phyloP scores from a whole-genome alignment of 2,797 vertebrate genomes.

The Moxostoma hubbsi region DNA sequence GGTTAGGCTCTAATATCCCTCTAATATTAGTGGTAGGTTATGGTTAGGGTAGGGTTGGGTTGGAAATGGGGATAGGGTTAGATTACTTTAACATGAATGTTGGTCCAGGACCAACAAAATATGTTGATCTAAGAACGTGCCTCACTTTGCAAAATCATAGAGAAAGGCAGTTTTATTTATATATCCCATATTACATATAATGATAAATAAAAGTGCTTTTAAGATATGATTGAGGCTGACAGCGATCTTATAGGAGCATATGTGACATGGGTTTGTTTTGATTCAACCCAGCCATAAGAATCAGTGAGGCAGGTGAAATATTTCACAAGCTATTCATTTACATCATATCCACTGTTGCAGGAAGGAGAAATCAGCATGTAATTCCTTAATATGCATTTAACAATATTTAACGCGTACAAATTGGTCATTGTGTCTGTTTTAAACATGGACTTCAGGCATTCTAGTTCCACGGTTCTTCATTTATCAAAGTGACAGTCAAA shows the following conservation, averaged over 20 bases:
- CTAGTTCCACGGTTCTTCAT: slow-evolving; percentile 14
- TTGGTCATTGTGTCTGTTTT: slow-evolving; percentile 19
- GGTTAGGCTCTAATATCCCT: too few species aligned
- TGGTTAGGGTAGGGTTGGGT: too few species aligned
- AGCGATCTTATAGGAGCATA: not conserved
- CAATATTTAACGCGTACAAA: slow-evolving; percentile 1
- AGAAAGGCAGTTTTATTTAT: too few species aligned
- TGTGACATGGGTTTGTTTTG: slow-evolving; percentile 10
- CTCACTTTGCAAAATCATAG: too few species aligned
- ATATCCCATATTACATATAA: too few species aligned
- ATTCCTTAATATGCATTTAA: slow-evolving; percentile 29
- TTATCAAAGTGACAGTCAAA: slow-evolving; percentile 46
- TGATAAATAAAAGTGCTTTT: too few species aligned
- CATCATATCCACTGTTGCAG: not conserved
- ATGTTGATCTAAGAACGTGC: too few species aligned
- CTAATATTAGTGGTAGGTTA: too few species aligned
- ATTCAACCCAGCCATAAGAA: not conserved
- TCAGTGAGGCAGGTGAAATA: slow-evolving; percentile 7
- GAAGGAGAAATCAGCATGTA: not conserved
- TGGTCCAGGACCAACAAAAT: too few species aligned
- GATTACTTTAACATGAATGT: too few species aligned
- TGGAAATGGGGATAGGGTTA: too few species aligned
- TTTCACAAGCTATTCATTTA: slow-evolving; percentile 26
- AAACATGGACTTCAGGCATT: slow-evolving; percentile 21
- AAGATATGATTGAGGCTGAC: not conserved